These are phyloP conservation scores for Oopsacas minuta DNA, from an alignment of 37 sponge, comb jelly and placozoan species.

Conservation along the genomic window DNA sequence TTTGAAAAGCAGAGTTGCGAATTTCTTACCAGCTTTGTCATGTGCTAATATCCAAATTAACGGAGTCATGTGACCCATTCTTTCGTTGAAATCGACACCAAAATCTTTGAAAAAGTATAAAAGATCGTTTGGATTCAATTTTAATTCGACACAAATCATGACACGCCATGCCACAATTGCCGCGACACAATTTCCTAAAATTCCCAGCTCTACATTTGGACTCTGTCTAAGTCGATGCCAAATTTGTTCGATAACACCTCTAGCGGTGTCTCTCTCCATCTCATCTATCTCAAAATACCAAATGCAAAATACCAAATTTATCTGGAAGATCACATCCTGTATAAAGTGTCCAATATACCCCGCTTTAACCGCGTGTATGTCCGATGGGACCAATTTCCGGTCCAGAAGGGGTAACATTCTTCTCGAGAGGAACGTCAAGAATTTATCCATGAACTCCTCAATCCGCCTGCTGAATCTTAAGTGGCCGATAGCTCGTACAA, in stretches of 20 bases:
- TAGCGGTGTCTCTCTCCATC: not conserved
- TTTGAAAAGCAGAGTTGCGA: not conserved
- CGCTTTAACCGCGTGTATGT: not conserved
- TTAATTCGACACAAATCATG: not conserved
- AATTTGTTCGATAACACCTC: not conserved
- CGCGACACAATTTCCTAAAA: not conserved
- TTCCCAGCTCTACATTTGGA: not conserved
- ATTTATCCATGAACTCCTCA: not conserved
- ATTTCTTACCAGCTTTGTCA: not conserved
- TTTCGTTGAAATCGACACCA: not conserved
- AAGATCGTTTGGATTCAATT: not conserved
- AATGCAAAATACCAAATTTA: not conserved
- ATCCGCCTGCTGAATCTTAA: not conserved
- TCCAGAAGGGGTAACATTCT: not conserved
- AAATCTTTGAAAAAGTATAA: not conserved
- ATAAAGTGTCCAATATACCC: not conserved
- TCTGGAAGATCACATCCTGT: not conserved
- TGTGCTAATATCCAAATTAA: not conserved
- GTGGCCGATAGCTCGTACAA: not conserved
- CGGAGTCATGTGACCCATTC: not conserved
- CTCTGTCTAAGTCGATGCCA: not conserved
- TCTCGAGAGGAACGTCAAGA: not conserved
- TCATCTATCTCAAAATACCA: not conserved
- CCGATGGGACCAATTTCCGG: not conserved
- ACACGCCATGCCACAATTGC: not conserved